phyloP scores from a whole-genome alignment of 2,888 invertebrate species.

The Drosophila mimetica region DNA sequence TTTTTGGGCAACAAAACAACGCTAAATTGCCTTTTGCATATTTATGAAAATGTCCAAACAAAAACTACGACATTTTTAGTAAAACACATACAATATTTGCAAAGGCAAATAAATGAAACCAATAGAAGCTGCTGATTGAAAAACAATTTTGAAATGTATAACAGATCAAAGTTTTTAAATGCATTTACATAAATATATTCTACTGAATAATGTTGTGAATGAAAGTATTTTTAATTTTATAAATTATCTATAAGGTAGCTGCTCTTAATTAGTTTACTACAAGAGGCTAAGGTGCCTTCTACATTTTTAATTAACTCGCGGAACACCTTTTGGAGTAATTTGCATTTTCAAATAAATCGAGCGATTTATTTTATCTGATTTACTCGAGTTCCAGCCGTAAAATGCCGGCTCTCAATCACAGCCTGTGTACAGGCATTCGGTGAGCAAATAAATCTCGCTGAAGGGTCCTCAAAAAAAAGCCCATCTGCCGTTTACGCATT shows the following conservation, averaged over 20 bases:
- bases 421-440: slow-evolving; percentile 15
- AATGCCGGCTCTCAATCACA: slow-evolving; percentile 24
- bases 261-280: neutral
- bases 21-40: slow-evolving; percentile 11
- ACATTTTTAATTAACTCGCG: slow-evolving; percentile 39
- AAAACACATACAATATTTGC: neutral
- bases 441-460: slow-evolving; percentile 25
- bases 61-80: slow-evolving; percentile 8
- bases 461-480: slow-evolving; percentile 12
- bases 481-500: slow-evolving; percentile 33
- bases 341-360: slow-evolving; percentile 42
- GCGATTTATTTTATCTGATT: slow-evolving; percentile 32
- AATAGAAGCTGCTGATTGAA: neutral
- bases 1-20: slow-evolving; percentile 10
- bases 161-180: neutral
- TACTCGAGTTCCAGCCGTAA: slow-evolving; percentile 2
- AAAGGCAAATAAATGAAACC: neutral
- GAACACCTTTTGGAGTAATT: slow-evolving; percentile 25
- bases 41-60: slow-evolving; percentile 7
- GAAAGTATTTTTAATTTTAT: neutral
- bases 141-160: neutral
- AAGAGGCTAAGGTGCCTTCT: neutral
- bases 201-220: too few relatives aligned
- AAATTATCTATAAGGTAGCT: neutral
- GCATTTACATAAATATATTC: too few relatives aligned